These are phyloP conservation scores for Zosterops japonicus DNA, from an alignment of 2,113 vertebrate genomes.

Conservation along the genomic window DNA sequence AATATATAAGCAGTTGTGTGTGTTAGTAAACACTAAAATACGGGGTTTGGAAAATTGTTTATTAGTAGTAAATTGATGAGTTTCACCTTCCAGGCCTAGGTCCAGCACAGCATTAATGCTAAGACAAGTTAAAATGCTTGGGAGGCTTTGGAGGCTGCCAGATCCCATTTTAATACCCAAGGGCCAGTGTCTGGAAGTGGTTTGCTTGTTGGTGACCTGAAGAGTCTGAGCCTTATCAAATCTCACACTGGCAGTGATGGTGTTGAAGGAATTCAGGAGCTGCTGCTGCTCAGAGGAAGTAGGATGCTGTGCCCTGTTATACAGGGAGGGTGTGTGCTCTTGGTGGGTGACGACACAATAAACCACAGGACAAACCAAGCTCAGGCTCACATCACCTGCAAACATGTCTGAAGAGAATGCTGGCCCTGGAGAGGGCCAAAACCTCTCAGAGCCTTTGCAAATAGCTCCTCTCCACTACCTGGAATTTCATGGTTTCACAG, in stretches of 20 bases:
- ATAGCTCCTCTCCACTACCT: background rate
- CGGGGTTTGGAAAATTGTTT: background rate
- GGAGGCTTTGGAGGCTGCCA: background rate
- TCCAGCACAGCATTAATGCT: background rate
- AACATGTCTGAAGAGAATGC: background rate
- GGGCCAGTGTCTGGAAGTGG: background rate
- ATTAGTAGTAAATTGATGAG: background rate
- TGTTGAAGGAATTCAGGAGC: background rate
- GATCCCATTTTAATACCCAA: background rate
- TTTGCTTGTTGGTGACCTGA: background rate
- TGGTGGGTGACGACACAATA: background rate
- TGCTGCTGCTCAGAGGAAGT: background rate
- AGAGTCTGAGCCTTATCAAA: background rate
- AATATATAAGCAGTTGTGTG: background rate
- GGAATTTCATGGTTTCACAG: background rate
- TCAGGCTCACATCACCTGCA: rapidly evolving
- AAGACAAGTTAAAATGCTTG: background rate
- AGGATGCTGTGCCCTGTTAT: background rate
- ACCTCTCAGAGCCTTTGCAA: background rate
- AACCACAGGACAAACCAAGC: too few relatives aligned
- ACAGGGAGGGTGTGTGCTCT: rapidly evolving
- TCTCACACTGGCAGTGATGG: background rate
- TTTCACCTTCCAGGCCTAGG: background rate
- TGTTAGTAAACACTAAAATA: background rate
- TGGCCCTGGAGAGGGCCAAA: background rate